Evolutionary conservation across 2,888 invertebrate genomes (phyloP).

Genomic region (Phengaris alcon): DNA sequence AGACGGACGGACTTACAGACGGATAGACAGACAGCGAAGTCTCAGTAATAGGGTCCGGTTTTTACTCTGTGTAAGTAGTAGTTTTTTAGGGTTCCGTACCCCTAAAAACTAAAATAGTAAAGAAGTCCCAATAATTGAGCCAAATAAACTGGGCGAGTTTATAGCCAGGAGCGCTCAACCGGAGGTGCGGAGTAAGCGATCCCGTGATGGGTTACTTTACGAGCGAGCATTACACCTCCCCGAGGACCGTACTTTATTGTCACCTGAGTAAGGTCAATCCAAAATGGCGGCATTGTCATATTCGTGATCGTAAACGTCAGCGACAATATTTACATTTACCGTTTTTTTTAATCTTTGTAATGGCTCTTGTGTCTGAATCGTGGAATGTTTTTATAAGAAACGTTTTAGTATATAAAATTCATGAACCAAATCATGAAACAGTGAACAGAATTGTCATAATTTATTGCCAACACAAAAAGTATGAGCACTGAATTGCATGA

Average conservation of each 20-base stretch:
- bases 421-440: too few relatives aligned
- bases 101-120: background rate
- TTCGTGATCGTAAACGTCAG: conserved; percentile 33
- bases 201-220: conserved; percentile 62
- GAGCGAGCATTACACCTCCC: conserved; percentile 58
- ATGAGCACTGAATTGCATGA: too few relatives aligned
- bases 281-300: conserved; percentile 42
- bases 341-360: conserved; percentile 15
- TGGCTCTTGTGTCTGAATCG: background rate
- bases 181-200: conserved; percentile 56
- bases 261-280: conserved; percentile 72
- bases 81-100: too few relatives aligned
- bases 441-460: too few relatives aligned
- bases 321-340: conserved; percentile 7
- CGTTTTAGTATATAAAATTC: background rate
- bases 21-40: too few relatives aligned
- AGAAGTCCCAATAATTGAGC: conserved; percentile 20
- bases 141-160: conserved; percentile 37
- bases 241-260: conserved; percentile 62
- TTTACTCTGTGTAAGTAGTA: too few relatives aligned
- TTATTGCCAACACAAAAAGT: too few relatives aligned
- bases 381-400: background rate
- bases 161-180: conserved; percentile 54
- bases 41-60: too few relatives aligned
- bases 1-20: too few relatives aligned